phyloP scores from a whole-genome alignment of 2,113 vertebrate species.

The Perognathus longimembris region DNA sequence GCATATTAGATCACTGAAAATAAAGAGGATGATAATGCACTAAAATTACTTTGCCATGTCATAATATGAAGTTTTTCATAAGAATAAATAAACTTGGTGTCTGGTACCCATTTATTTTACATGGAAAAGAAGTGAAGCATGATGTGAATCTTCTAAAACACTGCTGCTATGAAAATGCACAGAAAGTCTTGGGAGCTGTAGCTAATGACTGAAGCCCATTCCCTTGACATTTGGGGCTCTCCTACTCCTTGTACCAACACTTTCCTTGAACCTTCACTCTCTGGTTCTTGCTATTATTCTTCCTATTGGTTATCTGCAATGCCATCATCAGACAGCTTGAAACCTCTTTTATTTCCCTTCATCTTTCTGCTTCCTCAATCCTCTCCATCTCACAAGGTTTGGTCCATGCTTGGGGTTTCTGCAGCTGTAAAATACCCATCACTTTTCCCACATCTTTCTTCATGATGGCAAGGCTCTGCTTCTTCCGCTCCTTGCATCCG shows the following conservation, averaged over 20 bases:
- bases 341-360: neutral
- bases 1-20: constrained; percentile 45
- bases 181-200: constrained; percentile 20
- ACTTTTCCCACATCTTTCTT: neutral
- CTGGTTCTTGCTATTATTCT: neutral
- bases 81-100: constrained; percentile 59
- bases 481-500: neutral
- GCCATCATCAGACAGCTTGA: neutral
- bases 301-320: neutral
- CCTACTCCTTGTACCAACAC: neutral
- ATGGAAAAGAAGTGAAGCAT: constrained; percentile 34
- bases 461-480: neutral
- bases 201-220: neutral
- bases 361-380: neutral
- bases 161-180: neutral
- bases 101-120: constrained; percentile 46
- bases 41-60: constrained; percentile 61
- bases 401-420: neutral
- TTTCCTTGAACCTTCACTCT: neutral
- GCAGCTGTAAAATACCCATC: neutral
- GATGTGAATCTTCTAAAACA: neutral
- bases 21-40: neutral
- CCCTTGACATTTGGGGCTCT: neutral
- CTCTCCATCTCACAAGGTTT: neutral
- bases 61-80: constrained; percentile 52